Evolutionary conservation across 2,113 vertebrate species (phyloP).

Genomic region (Lagenorhynchus albirostris): DNA sequence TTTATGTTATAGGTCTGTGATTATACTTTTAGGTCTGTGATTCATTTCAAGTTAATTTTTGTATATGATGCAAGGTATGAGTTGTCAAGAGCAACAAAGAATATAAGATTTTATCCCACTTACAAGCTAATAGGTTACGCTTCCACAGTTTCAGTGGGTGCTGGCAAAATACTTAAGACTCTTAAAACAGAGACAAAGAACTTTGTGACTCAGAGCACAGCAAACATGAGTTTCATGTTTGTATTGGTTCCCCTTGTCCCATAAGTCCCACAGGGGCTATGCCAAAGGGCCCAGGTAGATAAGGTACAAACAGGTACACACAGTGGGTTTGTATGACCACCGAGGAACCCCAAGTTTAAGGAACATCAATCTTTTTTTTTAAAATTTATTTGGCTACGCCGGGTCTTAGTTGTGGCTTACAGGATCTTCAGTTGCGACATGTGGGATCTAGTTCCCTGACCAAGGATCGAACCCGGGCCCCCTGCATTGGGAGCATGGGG

Average conservation of each 20-base stretch:
- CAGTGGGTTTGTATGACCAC: background rate
- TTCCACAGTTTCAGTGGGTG: background rate
- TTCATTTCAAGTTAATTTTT: conserved; percentile 19
- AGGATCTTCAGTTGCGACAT: no score
- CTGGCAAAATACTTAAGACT: background rate
- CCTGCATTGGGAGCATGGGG: no score
- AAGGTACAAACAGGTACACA: background rate
- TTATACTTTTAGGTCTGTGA: background rate
- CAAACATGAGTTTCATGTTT: background rate
- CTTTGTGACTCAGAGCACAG: background rate
- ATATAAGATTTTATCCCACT: background rate
- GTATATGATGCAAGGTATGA: background rate
- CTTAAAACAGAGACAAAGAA: background rate
- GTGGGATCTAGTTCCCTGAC: no score
- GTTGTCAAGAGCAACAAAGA: background rate
- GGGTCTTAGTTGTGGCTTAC: no score
- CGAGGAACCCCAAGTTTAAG: background rate
- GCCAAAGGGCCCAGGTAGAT: background rate
- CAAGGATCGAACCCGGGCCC: no score
- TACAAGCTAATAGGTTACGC: background rate
- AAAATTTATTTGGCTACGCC: no score
- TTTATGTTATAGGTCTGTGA: background rate
- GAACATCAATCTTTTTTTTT: background rate
- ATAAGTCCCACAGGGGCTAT: background rate
- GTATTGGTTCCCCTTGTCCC: background rate